Conservation (phyloP, 1,140 invertebrate species). For the Hesperophylax magnus region DNA sequence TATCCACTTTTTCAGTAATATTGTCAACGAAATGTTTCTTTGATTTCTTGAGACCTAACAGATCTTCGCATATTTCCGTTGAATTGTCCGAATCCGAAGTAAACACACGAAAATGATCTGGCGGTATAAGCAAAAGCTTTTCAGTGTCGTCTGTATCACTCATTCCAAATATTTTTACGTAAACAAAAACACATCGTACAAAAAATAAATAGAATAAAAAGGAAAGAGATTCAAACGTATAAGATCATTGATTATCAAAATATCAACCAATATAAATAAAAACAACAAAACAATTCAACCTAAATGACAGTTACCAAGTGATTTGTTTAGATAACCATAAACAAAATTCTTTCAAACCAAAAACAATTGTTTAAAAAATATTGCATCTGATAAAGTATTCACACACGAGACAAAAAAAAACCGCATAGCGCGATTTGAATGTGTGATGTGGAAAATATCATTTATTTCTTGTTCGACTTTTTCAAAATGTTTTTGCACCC, state of each 20-base stretch:
- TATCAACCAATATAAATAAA: neutral
- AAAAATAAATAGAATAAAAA: neutral
- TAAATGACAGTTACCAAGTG: neutral
- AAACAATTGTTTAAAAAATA: too few relatives aligned
- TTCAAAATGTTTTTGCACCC: too few relatives aligned
- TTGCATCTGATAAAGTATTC: too few relatives aligned
- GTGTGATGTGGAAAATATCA: too few relatives aligned
- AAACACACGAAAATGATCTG: slow-evolving; percentile 77
- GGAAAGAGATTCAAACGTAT: neutral
- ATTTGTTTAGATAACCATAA: neutral
- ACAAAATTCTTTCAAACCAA: neutral
- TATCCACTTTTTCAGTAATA: slow-evolving; percentile 74
- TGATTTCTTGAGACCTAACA: neutral
- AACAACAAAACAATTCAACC: neutral
- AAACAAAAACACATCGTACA: slow-evolving; percentile 2
- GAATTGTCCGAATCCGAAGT: slow-evolving; percentile 72
- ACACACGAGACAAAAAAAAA: too few relatives aligned
- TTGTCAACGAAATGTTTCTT: slow-evolving; percentile 69
- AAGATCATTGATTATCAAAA: neutral
- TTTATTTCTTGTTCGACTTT: too few relatives aligned
- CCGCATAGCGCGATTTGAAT: too few relatives aligned
- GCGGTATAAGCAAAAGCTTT: slow-evolving; percentile 82
- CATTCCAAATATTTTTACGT: slow-evolving; percentile 71
- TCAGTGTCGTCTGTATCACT: slow-evolving; percentile 89
- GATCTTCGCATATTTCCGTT: slow-evolving; percentile 59